Percentiles rank a stretch among this genome's conserved stretches.
Evolutionary conservation across 2,797 vertebrate species (phyloP).

Genomic region (Scyliorhinus canicula): DNA sequence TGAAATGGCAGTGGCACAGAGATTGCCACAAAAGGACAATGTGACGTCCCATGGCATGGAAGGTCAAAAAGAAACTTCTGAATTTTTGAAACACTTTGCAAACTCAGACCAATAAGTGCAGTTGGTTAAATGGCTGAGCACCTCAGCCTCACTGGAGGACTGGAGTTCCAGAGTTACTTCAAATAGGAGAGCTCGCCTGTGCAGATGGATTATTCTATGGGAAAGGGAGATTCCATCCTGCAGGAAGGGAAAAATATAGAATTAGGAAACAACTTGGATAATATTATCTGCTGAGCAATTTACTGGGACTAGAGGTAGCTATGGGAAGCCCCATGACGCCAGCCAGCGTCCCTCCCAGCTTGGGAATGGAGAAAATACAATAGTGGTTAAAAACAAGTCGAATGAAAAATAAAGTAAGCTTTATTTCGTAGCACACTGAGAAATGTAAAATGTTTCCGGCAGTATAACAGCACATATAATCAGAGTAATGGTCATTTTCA

Average conservation of each 20-base stretch:
- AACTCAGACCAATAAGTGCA: background rate
- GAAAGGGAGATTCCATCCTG: background rate
- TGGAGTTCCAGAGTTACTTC: background rate
- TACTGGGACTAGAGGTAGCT: background rate
- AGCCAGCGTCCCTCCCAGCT: background rate
- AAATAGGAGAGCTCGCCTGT: background rate
- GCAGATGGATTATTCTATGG: background rate
- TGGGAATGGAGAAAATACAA: background rate
- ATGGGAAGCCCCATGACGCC: background rate
- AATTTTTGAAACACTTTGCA: no score
- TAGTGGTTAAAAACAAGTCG: background rate
- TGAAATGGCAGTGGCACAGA: no score
- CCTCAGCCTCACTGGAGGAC: background rate
- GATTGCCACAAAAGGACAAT: no score
- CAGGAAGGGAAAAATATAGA: background rate
- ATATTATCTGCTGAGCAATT: background rate
- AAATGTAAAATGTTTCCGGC: background rate
- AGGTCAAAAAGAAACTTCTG: no score
- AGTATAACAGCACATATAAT: background rate
- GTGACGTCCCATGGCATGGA: no score
- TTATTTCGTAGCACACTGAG: background rate
- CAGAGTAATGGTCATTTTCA: slow-evolving; percentile 12
- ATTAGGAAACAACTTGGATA: background rate
- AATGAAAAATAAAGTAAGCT: background rate
- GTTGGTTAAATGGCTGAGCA: background rate